Evolutionary conservation across 2,797 vertebrate species (phyloP).

Genomic region (Echiichthys vipera): DNA sequence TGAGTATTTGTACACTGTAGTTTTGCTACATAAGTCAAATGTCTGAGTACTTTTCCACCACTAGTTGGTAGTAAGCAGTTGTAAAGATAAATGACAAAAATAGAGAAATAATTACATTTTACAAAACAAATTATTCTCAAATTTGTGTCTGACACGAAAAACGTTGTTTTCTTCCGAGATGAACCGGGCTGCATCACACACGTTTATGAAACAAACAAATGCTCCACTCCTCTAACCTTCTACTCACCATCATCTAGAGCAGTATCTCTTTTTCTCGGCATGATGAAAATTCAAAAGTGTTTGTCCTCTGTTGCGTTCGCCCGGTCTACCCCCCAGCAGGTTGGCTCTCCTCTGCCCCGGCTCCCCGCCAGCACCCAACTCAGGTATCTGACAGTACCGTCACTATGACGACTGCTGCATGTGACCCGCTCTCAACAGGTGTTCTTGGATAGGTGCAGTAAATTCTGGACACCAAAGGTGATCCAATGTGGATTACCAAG

Average conservation of each 20-base stretch:
- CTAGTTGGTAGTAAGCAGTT: not conserved
- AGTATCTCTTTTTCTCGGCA: conserved; percentile 87
- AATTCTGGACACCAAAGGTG: conserved; percentile 10
- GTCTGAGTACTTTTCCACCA: too few species aligned
- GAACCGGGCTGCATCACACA: not conserved
- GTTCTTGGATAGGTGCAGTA: not conserved
- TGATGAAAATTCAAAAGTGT: conserved; percentile 60
- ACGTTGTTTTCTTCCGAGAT: not conserved
- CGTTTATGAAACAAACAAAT: not conserved
- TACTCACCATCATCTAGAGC: conserved; percentile 89
- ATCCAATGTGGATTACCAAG: not conserved
- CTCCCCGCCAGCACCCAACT: conserved; percentile 59
- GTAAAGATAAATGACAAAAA: not conserved
- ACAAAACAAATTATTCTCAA: not conserved
- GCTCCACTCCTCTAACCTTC: not conserved
- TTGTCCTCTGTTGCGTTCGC: not conserved
- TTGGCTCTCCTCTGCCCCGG: conserved; percentile 29
- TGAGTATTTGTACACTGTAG: too few species aligned
- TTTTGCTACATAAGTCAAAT: too few species aligned
- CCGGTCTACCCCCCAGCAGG: not conserved
- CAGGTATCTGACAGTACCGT: conserved; percentile 73
- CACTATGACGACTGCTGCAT: conserved; percentile 74
- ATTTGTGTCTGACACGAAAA: not conserved
- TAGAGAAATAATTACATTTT: not conserved
- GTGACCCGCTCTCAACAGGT: conserved; percentile 55